These are phyloP conservation scores for Euproctis similis DNA, from an alignment of 2,888 invertebrate species.

Conservation along the genomic window DNA sequence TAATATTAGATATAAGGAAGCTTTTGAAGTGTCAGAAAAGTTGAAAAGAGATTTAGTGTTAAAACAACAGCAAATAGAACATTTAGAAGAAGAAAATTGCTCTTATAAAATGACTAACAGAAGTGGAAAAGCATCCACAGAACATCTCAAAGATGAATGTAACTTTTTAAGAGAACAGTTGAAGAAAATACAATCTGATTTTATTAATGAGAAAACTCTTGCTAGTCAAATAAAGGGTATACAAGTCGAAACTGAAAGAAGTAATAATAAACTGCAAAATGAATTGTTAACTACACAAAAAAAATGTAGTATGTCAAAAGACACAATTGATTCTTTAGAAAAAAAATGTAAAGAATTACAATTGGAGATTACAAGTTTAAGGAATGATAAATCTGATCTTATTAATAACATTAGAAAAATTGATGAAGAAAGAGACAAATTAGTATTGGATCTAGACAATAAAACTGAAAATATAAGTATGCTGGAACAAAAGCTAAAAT, in stretches of 20 bases:
- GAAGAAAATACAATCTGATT: slow-evolving; percentile 61
- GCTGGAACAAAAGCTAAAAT: slow-evolving; percentile 79
- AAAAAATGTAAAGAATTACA: slow-evolving; percentile 76
- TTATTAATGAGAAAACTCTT: slow-evolving; percentile 65
- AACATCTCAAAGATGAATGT: slow-evolving; percentile 62
- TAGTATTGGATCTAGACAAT: slow-evolving; percentile 80
- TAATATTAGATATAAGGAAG: slow-evolving; percentile 51
- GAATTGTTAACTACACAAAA: slow-evolving; percentile 79
- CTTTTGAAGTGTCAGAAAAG: slow-evolving; percentile 51
- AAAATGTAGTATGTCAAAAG: slow-evolving; percentile 77
- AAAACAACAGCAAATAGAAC: slow-evolving; percentile 60
- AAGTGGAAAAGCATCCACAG: slow-evolving; percentile 60
- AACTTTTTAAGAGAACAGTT: slow-evolving; percentile 61
- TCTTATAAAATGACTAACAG: slow-evolving; percentile 62
- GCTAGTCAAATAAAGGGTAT: slow-evolving; percentile 78
- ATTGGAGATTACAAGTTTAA: slow-evolving; percentile 76
- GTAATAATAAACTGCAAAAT: slow-evolving; percentile 80
- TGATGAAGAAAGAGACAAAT: slow-evolving; percentile 83
- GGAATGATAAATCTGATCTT: slow-evolving; percentile 78
- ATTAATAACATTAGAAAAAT: slow-evolving; percentile 78
- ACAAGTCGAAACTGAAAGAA: slow-evolving; percentile 85
- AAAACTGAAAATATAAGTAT: slow-evolving; percentile 81
- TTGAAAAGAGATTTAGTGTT: slow-evolving; percentile 55
- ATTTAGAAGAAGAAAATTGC: slow-evolving; percentile 61
- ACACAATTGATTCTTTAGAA: slow-evolving; percentile 74